Evolutionary conservation across 2,888 invertebrate species (phyloP), one percentile per base, ranked within the genome.

Genomic region (Cyrtodaria siliqua): DNA sequence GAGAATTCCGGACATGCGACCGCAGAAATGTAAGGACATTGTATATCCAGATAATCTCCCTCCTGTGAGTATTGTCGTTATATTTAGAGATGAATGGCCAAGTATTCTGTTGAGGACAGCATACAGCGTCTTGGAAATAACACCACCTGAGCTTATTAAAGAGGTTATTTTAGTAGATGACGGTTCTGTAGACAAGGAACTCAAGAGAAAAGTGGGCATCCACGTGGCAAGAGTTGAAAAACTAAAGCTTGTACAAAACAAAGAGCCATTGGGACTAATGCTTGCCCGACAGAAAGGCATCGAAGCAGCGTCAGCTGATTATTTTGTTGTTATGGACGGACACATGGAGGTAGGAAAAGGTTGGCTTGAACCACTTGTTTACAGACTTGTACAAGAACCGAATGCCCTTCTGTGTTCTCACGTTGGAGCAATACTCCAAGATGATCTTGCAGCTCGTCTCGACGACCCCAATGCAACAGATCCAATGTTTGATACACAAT

Each of bases 361-460:
- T 6, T 77, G 77, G 77, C 29, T 71, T 9, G 77, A 77, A 29
- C 77, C 77, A 27, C 27, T 77, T 0, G 33, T 77, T 27, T 63
- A 77, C 24, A 49, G 77, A 23, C 49, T 77, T 4, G 33, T 63
- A 16, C 71, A 77, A 40, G 33, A 63, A 16, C 77, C 77, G 2
- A 77, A 77, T n/a, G 67, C 68, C 12, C 55, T 77, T 0, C 61
- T 83, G 0, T 79, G 72, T 29, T 77, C 84, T 1, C 69, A 70
- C 9, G 66, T 83, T 20, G 84, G 82, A n/a, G 50, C 23, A 1
- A 77, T 84, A 12, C 47, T 63, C 14, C 38, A 53, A 16, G 70
- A 79, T 40, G 50, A 44, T 9, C 76, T 83, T 14, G 29, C 27
- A 14, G 71, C 71, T 20, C n/a, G 8, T 4, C 49, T 53, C 12